Evolutionary conservation across 2,888 invertebrate genomes (phyloP), one percentile per base, ranked within the genome.

Genomic region (Cantharis rustica): DNA sequence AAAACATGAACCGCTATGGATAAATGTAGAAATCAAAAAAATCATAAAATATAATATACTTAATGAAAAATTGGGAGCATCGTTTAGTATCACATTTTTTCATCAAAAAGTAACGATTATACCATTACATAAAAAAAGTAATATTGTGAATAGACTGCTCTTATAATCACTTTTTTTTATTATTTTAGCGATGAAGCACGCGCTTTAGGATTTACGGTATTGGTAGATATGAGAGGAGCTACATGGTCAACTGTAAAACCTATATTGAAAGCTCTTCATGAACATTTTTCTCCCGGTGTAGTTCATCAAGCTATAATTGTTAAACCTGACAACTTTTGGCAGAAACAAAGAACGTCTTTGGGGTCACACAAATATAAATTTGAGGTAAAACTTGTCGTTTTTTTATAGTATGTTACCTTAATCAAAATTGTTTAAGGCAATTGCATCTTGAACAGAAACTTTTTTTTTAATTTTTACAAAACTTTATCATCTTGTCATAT

Each of bases 261-360:
- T 79, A 97, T 99, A 87, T 91, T 99, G 83, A 99, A 99, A 92
- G 96, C 97, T 86, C 91, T 97, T 83, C 95, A 99, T 91, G 98
- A 99, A 89, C 96, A 97, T 89, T 98, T 98, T 89, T 94, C 97
- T 84, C 95, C 96, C 84, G 93, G 93, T 81, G 93, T 92, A 87
- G 95, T 99, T 86, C 95, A 98, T 89, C 95, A 95, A 88, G 98
- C 97, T 83, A 96, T 96, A 87, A 97, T 99, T 88, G 98, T 99
- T 84, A 98, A 99, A 90, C 98, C 98, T 82, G 99, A 99, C 87
- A 98, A 98, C 88, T 99, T 99, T 91, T 98, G 98, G 98, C 98
- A 99, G 90, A 99, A 99, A 90, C 98, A 99, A 90, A 94, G 98
- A 87, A 98, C 98, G 84, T 97, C 97, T 82, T 93, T 99, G 86